These are phyloP conservation scores for Penaeus monodon DNA, from an alignment of 2,888 invertebrate species.

Conservation along the genomic window DNA sequence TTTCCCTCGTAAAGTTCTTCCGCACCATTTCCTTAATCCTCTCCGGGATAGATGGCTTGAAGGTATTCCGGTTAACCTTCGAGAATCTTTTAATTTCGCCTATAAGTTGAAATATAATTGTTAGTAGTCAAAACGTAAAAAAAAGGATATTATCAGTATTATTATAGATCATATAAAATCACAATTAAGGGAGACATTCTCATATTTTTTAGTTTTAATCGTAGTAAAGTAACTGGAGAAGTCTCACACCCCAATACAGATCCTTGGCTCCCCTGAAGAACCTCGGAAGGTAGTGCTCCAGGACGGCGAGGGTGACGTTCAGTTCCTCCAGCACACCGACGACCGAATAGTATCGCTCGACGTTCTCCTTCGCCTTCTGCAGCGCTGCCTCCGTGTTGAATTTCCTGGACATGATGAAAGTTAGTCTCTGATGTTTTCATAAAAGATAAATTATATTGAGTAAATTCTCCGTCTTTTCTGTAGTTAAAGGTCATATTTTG, in stretches of 20 bases:
- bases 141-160: too few relatives aligned
- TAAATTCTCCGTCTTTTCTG: not conserved
- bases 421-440: not conserved
- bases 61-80: constrained; percentile 78
- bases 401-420: constrained; percentile 74
- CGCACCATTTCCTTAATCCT: constrained; percentile 87
- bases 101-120: constrained; percentile 57
- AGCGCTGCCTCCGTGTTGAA: constrained; percentile 87
- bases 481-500: too few relatives aligned
- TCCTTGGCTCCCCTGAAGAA: constrained; percentile 85
- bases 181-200: too few relatives aligned
- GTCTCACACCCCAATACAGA: constrained; percentile 82
- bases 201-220: not conserved
- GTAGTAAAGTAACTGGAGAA: not conserved
- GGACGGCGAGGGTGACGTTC: constrained; percentile 86
- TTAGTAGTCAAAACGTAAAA: not conserved
- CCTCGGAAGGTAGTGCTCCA: constrained; percentile 86
- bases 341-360: constrained; percentile 88
- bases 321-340: constrained; percentile 90
- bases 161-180: too few relatives aligned
- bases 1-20: constrained; percentile 87
- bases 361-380: constrained; percentile 86
- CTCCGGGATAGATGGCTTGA: constrained; percentile 88
- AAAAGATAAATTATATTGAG: not conserved
- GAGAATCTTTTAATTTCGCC: constrained; percentile 66